phyloP scores from a whole-genome alignment of 2,797 vertebrate genomes.

The Champsocephalus esox region DNA sequence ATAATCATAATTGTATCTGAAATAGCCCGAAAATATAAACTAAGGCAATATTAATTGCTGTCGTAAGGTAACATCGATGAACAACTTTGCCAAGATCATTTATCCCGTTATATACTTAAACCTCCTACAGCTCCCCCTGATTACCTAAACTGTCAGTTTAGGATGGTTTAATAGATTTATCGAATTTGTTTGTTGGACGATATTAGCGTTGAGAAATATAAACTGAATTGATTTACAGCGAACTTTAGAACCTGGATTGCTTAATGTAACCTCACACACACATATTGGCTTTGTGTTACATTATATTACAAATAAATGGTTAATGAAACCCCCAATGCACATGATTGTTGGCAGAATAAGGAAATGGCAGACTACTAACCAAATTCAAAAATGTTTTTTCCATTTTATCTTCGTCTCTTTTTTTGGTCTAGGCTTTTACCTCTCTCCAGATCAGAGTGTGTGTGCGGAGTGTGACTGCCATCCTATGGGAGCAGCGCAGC shows the following conservation, averaged over 20 bases:
- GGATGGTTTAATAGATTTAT: slow-evolving; percentile 35
- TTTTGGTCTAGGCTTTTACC: slow-evolving; percentile 86
- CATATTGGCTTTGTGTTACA: slow-evolving; percentile 53
- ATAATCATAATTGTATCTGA: not conserved
- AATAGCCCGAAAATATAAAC: slow-evolving; percentile 13
- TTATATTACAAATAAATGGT: slow-evolving; percentile 49
- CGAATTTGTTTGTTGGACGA: slow-evolving; percentile 40
- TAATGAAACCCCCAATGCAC: slow-evolving; percentile 26
- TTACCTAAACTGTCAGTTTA: slow-evolving; percentile 22
- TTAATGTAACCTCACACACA: slow-evolving; percentile 47
- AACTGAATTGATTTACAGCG: slow-evolving; percentile 49
- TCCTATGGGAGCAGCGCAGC: slow-evolving; percentile 80
- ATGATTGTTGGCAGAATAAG: not conserved
- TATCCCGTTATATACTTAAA: slow-evolving; percentile 5
- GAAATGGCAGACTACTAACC: not conserved
- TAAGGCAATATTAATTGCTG: not conserved
- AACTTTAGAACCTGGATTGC: slow-evolving; percentile 28
- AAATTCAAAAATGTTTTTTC: not conserved
- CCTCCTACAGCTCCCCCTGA: not conserved
- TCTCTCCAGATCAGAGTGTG: slow-evolving; percentile 56
- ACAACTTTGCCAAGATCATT: not conserved
- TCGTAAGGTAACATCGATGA: not conserved
- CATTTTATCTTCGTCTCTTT: slow-evolving; percentile 25
- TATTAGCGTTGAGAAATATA: slow-evolving; percentile 35
- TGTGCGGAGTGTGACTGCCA: slow-evolving; percentile 91